Conservation (phyloP, 2,888 invertebrate species). For the Chrysina gloriosa region DNA sequence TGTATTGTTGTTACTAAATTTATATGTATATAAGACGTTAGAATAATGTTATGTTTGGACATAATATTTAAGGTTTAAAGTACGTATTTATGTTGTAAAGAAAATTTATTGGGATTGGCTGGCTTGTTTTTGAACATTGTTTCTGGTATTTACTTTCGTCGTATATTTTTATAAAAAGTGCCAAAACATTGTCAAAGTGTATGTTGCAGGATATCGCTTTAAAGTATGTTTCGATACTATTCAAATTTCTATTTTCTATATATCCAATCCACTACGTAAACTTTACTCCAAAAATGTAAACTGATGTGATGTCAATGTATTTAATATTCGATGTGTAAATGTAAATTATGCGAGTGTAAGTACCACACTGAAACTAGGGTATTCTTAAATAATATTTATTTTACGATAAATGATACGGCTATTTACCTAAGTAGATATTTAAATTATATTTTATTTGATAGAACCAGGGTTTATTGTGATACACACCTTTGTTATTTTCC, state of each 20-base stretch:
- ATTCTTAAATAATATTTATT: slow-evolving; percentile 30
- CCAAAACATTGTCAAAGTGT: slow-evolving; percentile 27
- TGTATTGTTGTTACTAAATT: slow-evolving; percentile 22
- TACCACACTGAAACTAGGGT: slow-evolving; percentile 10
- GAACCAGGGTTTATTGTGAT: slow-evolving; percentile 39
- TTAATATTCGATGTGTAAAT: slow-evolving; percentile 20
- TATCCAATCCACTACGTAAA: slow-evolving; percentile 17
- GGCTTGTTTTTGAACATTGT: background rate
- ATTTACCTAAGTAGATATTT: slow-evolving; percentile 11
- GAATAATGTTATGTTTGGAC: slow-evolving; percentile 20
- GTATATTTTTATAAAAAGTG: slow-evolving; percentile 8
- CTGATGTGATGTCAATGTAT: slow-evolving; percentile 24
- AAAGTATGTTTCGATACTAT: background rate
- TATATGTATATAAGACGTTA: slow-evolving; percentile 8
- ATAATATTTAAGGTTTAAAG: background rate
- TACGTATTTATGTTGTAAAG: slow-evolving; percentile 13
- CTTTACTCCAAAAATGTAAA: slow-evolving; percentile 20
- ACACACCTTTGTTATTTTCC: slow-evolving; percentile 8
- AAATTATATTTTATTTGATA: slow-evolving; percentile 35
- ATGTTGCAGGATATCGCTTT: background rate
- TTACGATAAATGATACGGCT: background rate
- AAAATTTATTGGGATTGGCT: slow-evolving; percentile 18
- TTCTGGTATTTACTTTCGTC: background rate
- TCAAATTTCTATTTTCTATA: slow-evolving; percentile 30
- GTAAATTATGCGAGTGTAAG: slow-evolving; percentile 6